Evolutionary conservation across 92 coral and sea anemone species (phyloP), one percentile per base, ranked within the genome.

Genomic region (Plumapathes pennacea): DNA sequence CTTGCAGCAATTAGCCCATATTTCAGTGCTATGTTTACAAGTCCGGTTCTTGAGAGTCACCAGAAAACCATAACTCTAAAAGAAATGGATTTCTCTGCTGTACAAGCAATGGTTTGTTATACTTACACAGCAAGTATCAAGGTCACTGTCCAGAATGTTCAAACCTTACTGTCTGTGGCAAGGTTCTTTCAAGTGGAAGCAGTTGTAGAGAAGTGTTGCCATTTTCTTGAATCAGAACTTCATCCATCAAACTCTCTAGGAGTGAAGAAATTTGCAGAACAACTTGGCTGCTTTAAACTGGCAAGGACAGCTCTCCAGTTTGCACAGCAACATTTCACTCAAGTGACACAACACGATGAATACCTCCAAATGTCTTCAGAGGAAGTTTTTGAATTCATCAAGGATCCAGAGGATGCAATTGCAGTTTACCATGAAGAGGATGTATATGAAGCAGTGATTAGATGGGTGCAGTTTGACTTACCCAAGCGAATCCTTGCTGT

Each of bases 211-310:
- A 85, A 89, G 10, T 88, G 96, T 69, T 86, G 82, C 2, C 83
- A 64, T 29, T 92, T 92, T 60, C 72, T 92, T 21, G 91, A 92
- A 24, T 76, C 78, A 21, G 85, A 73, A 18, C 76, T 92, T 0
- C 94, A 88, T 37, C 96, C 96, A 2, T 79, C 82, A 23, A 92
- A 92, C 63, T 92, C 96, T 71, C 85, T 92, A 46, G 98, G 96
- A 3, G 81, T 92, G 25, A 71, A 83, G 28, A 75, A 77, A 31
- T 92, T 92, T 42, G 96, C 98, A 3, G 89, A 84, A 10, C 81
- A 79, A 8, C 82, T 76, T 38, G 78, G 89, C 36, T 92, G 98
- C 36, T 64, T 62, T 25, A 69, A 74, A 13, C 73, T 92, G 2
- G 79, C 82, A 9, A 74, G 84, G 66, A 89, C 87, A 21, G 98